Conservation (phyloP, 2,888 invertebrate genomes). For the Spilosoma lubricipeda region DNA sequence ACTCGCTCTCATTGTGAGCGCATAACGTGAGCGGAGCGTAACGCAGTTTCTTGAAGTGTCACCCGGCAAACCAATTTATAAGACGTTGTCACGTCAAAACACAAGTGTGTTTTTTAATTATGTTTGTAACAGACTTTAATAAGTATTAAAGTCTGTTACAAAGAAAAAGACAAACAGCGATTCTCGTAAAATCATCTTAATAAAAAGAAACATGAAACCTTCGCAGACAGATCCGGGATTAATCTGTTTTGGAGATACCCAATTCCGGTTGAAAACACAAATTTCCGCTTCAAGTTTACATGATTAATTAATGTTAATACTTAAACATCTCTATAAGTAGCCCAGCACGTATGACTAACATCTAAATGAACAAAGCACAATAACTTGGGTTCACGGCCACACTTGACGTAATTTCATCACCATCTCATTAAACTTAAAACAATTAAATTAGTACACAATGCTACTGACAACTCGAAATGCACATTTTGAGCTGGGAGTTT, state of each 20-base stretch:
- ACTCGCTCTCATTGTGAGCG: no score
- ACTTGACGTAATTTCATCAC: not conserved
- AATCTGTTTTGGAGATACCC: not conserved
- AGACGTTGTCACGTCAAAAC: no score
- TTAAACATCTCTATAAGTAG: not conserved
- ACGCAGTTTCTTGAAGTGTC: no score
- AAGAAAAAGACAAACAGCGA: no score
- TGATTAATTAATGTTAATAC: constrained; percentile 11
- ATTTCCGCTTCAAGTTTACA: constrained; percentile 2
- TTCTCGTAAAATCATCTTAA: not conserved
- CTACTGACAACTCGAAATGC: no score
- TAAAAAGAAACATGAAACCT: not conserved
- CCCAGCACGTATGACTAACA: not conserved
- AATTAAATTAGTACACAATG: not conserved
- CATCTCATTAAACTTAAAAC: not conserved
- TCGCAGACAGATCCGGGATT: not conserved
- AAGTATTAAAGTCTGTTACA: no score
- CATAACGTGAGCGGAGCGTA: no score
- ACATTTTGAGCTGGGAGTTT: no score
- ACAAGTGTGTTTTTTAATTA: no score
- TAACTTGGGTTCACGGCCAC: not conserved
- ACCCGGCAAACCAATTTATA: no score
- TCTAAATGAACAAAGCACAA: not conserved
- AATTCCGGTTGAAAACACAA: not conserved
- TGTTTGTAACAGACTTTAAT: no score